phyloP scores from a whole-genome alignment of 2,888 invertebrate genomes.

The Leistus spinibarbis region DNA sequence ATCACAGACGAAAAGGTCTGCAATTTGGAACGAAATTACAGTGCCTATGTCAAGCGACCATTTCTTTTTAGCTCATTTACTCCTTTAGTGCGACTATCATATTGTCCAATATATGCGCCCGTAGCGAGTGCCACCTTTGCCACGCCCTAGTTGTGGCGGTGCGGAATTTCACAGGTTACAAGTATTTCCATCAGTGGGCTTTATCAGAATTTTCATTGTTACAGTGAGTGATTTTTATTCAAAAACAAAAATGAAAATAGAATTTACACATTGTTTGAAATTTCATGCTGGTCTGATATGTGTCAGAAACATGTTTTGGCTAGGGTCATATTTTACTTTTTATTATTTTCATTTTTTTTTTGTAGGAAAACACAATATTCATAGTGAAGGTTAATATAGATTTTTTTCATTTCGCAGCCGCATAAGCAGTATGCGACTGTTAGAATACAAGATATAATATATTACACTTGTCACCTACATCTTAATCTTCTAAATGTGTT shows the following conservation, averaged over 20 bases:
- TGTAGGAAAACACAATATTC: neutral
- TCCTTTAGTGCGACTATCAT: no score
- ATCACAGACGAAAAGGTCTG: neutral
- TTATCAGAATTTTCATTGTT: neutral
- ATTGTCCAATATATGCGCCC: no score
- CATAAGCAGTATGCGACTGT: neutral
- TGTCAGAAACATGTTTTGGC: neutral
- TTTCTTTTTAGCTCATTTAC: no score
- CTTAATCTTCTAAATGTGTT: neutral
- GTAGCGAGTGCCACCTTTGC: no score
- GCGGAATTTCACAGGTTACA: neutral
- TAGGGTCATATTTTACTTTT: neutral
- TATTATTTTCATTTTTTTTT: neutral
- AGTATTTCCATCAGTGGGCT: neutral
- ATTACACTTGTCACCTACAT: neutral
- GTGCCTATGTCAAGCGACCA: no score
- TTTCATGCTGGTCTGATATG: neutral
- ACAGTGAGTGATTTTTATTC: neutral
- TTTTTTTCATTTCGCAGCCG: neutral
- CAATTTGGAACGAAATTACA: no score
- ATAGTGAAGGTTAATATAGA: neutral
- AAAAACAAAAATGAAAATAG: neutral
- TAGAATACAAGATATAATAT: neutral
- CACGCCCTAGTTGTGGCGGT: no score
- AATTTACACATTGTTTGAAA: neutral